A percentile compares a stretch with the other conserved stretches of the same genome.
phyloP scores from a whole-genome alignment of 2,113 vertebrate genomes.

The Empidonax alnorum region DNA sequence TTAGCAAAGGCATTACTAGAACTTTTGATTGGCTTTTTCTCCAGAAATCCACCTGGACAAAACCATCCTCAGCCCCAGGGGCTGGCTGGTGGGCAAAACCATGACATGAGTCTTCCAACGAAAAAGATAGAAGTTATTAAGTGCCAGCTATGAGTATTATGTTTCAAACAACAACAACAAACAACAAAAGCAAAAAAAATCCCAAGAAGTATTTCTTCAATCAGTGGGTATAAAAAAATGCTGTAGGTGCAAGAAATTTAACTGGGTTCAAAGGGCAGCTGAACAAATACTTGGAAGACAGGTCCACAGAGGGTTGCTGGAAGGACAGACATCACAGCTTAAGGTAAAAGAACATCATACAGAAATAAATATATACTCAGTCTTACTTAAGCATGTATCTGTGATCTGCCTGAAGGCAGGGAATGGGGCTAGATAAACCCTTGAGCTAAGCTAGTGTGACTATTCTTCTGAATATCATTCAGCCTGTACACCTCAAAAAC shows the following conservation, averaged over 20 bases:
- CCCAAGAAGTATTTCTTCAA: neutral
- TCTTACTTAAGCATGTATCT: neutral
- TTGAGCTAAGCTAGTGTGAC: neutral
- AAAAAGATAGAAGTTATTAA: neutral
- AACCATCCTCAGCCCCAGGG: no score
- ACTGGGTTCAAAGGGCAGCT: neutral
- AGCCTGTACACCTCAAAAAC: neutral
- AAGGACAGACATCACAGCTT: neutral
- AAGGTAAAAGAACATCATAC: neutral
- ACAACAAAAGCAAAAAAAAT: neutral
- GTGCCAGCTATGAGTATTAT: neutral
- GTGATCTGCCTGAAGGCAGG: neutral
- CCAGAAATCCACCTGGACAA: no score
- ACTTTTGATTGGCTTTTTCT: no score
- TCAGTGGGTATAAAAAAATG: neutral
- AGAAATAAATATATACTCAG: neutral
- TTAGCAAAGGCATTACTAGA: no score
- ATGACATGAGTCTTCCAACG: neutral
- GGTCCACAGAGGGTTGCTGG: neutral
- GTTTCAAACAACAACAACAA: neutral
- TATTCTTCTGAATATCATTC: neutral
- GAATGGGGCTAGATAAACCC: neutral
- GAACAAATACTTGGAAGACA: neutral
- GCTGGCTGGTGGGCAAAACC: no score
- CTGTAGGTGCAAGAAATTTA: neutral